Evolutionary conservation across 92 coral and sea anemone genomes (phyloP).

Genomic region (Palythoa grandis): DNA sequence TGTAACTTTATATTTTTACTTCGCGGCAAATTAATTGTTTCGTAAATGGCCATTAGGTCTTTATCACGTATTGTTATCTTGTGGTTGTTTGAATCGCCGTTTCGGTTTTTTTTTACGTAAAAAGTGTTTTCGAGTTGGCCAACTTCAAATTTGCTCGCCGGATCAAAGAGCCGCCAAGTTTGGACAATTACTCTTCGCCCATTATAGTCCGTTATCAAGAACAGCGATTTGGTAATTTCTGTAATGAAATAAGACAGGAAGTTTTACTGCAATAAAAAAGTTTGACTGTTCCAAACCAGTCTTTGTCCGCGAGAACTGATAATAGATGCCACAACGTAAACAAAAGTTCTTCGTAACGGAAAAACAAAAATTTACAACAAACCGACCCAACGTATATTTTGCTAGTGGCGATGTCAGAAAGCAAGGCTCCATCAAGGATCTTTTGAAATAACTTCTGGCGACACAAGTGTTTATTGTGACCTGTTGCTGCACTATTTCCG

Average conservation of each 20-base stretch:
- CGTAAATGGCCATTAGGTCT: constrained; percentile 37
- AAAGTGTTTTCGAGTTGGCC: not conserved
- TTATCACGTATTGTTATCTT: constrained; percentile 27
- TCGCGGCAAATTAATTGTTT: constrained; percentile 43
- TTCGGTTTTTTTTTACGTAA: not conserved
- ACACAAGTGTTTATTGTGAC: constrained; percentile 37
- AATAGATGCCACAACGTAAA: not conserved
- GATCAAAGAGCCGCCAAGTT: not conserved
- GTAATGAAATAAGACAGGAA: not conserved
- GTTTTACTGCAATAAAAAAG: not conserved
- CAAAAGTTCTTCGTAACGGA: constrained; percentile 1
- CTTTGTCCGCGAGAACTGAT: not conserved
- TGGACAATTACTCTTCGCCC: not conserved
- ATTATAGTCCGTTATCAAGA: not conserved
- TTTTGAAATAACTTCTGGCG: constrained; percentile 11
- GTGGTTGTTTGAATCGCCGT: not conserved
- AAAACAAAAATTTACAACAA: constrained; percentile 11
- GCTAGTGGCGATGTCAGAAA: constrained; percentile 12
- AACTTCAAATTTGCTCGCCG: not conserved
- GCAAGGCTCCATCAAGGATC: constrained; percentile 6
- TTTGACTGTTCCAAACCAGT: not conserved
- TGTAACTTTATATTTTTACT: constrained; percentile 29
- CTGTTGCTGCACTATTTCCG: constrained; percentile 31
- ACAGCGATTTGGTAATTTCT: not conserved
- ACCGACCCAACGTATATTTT: not conserved